A percentile compares a stretch with the other conserved stretches of the same genome.
Evolutionary conservation across 1,140 invertebrate genomes (phyloP).

Genomic region (Trachelipus rathkii): DNA sequence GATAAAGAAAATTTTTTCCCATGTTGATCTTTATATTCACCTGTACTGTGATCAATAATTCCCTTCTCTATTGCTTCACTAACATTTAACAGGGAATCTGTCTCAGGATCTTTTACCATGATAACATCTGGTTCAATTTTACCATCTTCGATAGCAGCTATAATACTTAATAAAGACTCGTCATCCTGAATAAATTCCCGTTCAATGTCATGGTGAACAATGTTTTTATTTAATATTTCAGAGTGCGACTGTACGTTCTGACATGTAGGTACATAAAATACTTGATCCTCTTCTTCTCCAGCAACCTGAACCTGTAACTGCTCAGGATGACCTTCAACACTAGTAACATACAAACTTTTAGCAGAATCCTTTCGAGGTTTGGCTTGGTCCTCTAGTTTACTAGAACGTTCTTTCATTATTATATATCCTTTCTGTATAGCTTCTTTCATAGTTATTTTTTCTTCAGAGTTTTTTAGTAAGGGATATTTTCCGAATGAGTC

Average conservation of each 20-base stretch:
- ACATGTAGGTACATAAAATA: background rate
- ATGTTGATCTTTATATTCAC: conserved; percentile 62
- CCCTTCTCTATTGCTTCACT: conserved; percentile 70
- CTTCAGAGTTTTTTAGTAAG: conserved; percentile 53
- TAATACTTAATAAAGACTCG: background rate
- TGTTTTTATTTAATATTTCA: background rate
- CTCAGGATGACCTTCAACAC: conserved; percentile 54
- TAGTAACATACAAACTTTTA: conserved; percentile 43
- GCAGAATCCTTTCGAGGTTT: conserved; percentile 20
- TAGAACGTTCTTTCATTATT: conserved; percentile 45
- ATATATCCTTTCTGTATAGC: conserved; percentile 68
- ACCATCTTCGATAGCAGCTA: conserved; percentile 61
- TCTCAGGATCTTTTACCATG: conserved; percentile 60
- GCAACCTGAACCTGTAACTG: conserved; percentile 55
- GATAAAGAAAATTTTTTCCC: conserved; percentile 64
- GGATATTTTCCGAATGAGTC: conserved; percentile 71
- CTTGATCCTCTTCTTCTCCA: background rate
- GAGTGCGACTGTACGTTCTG: background rate
- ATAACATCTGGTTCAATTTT: conserved; percentile 60
- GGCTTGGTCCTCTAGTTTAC: background rate
- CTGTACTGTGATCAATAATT: conserved; percentile 68
- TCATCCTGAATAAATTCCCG: background rate
- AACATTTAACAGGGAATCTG: conserved; percentile 61
- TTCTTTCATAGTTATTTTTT: conserved; percentile 67
- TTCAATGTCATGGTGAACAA: background rate